Evolutionary conservation across 2,797 vertebrate genomes (phyloP).

Genomic region (Furcifer pardalis): DNA sequence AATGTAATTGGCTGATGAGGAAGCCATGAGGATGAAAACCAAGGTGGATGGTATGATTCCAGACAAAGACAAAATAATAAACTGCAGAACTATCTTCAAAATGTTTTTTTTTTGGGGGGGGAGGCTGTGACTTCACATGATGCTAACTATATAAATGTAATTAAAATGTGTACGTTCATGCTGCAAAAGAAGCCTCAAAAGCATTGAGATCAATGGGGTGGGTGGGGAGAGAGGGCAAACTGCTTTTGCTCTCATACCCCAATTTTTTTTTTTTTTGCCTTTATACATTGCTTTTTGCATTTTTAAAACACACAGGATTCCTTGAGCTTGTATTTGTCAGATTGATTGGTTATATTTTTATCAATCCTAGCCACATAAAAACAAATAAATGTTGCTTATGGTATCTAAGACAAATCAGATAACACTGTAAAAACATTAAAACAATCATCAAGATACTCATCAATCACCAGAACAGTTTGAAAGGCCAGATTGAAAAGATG

Average conservation of each 20-base stretch:
- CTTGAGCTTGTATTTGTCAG: not conserved
- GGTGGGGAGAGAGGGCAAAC: not conserved
- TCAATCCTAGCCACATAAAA: too few species aligned
- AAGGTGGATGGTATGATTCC: not conserved
- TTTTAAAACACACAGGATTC: too few species aligned
- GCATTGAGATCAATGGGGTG: too few species aligned
- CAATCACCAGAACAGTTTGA: too few species aligned
- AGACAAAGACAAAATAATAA: not conserved
- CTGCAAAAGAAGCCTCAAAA: not conserved
- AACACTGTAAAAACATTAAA: too few species aligned
- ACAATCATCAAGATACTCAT: too few species aligned
- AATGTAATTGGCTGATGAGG: constrained; percentile 31
- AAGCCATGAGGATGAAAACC: constrained; percentile 5
- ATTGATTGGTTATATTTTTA: too few species aligned
- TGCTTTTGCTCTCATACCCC: not conserved
- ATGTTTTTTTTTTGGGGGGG: not conserved
- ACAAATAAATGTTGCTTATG: too few species aligned
- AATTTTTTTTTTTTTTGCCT: too few species aligned
- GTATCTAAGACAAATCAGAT: too few species aligned
- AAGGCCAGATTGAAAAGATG: too few species aligned
- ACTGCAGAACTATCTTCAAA: not conserved
- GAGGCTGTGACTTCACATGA: not conserved
- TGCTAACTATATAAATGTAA: not conserved
- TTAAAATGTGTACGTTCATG: not conserved
- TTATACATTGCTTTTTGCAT: not conserved